phyloP scores from a whole-genome alignment of 2,888 invertebrate species.

The Tanaodytes sp. region DNA sequence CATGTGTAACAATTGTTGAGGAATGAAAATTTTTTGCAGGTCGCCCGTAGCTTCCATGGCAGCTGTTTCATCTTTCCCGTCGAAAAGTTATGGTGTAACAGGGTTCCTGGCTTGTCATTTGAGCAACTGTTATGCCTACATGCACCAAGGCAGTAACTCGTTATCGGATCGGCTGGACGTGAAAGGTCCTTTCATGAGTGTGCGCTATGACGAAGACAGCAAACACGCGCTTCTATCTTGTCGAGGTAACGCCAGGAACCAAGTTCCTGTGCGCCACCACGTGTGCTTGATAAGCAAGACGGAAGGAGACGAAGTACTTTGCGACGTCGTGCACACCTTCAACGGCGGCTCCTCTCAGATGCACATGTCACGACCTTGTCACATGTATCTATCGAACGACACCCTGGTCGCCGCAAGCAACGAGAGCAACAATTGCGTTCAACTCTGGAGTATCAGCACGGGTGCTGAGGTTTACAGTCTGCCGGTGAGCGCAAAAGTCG shows the following conservation, averaged over 20 bases:
- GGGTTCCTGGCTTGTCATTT: constrained; percentile 84
- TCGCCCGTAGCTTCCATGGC: constrained; percentile 83
- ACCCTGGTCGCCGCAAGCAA: constrained; percentile 83
- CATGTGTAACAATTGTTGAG: too few relatives aligned
- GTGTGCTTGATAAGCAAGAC: constrained; percentile 73
- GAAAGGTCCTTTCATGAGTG: constrained; percentile 84
- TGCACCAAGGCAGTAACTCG: constrained; percentile 70
- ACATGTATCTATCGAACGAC: constrained; percentile 76
- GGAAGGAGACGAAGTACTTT: constrained; percentile 73
- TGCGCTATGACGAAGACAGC: constrained; percentile 79
- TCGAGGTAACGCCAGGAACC: constrained; percentile 77
- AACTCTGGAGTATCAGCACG: constrained; percentile 78
- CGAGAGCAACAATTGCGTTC: constrained; percentile 80
- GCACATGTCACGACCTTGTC: constrained; percentile 79
- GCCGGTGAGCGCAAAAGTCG: constrained; percentile 78
- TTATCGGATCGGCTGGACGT: constrained; percentile 75
- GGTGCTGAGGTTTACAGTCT: constrained; percentile 73
- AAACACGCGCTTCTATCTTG: constrained; percentile 82
- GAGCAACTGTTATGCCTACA: constrained; percentile 82
- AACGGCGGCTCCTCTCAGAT: constrained; percentile 80
- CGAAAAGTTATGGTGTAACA: constrained; percentile 67
- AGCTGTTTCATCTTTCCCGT: constrained; percentile 70
- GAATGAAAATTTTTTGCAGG: constrained; percentile 33
- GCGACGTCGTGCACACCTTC: constrained; percentile 78
- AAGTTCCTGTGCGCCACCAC: constrained; percentile 73